These are phyloP conservation scores for Marmota flaviventris DNA, from an alignment of 2,113 vertebrate species.

Conservation along the genomic window DNA sequence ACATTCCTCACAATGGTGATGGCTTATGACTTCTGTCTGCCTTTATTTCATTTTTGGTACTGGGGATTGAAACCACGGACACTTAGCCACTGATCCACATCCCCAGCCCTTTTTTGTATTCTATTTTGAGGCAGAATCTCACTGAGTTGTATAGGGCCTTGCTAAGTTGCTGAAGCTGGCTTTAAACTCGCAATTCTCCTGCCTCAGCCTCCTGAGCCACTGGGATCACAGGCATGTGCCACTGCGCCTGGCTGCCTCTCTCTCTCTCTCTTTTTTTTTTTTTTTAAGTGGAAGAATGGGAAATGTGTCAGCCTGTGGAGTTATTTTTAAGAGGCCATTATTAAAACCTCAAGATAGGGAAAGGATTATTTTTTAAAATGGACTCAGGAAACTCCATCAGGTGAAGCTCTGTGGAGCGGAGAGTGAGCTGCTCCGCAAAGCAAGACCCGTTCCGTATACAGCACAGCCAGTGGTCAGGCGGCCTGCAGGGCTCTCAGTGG, in stretches of 20 bases:
- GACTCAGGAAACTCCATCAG: neutral
- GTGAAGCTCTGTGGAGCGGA: neutral
- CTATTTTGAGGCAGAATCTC: neutral
- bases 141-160: neutral
- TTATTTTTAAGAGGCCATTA: neutral
- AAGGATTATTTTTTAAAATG: neutral
- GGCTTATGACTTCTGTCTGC: neutral
- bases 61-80: neutral
- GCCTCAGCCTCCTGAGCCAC: neutral
- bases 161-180: neutral
- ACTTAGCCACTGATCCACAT: neutral
- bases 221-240: neutral
- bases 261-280: too few species aligned
- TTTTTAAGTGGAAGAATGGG: neutral
- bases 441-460: neutral
- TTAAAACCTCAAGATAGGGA: neutral
- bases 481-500: neutral
- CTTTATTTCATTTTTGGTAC: neutral
- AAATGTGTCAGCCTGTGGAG: neutral
- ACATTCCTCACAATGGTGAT: neutral
- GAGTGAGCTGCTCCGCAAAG: neutral
- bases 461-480: neutral
- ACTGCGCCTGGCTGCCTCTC: neutral
- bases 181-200: neutral
- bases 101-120: neutral